Evolutionary conservation across 2,797 vertebrate genomes (phyloP).

Genomic region (Rhincodon typus): DNA sequence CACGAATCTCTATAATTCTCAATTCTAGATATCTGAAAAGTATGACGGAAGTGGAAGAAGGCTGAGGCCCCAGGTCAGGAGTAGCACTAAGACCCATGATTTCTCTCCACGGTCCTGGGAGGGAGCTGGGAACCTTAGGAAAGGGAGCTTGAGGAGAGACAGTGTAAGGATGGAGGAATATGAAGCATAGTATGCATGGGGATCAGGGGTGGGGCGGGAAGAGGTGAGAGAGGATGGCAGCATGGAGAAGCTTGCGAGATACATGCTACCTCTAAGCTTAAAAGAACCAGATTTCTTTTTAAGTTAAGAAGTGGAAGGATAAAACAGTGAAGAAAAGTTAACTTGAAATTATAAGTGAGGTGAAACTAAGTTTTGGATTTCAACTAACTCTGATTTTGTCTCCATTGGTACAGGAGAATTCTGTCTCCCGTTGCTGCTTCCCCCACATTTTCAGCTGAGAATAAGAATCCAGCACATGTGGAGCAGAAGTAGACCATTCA

Average conservation of each 20-base stretch:
- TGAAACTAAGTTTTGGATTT: background rate
- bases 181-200: background rate
- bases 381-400: background rate
- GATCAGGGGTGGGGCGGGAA: too few relatives aligned
- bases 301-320: background rate
- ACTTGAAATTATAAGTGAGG: background rate
- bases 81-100: too few relatives aligned
- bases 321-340: background rate
- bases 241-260: background rate
- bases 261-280: background rate
- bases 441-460: background rate
- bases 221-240: background rate
- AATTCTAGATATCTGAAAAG: too few relatives aligned
- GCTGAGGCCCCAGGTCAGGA: too few relatives aligned
- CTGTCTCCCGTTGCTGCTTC: background rate
- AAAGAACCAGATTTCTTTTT: background rate
- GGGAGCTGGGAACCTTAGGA: too few relatives aligned
- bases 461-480: background rate
- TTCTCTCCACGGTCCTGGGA: too few relatives aligned
- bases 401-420: background rate
- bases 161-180: background rate
- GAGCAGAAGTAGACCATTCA: background rate
- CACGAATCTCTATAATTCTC: too few relatives aligned
- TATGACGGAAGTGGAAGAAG: too few relatives aligned
- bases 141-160: too few relatives aligned